Evolutionary conservation across 1,140 invertebrate genomes (phyloP).

Genomic region (Prorops nasuta): DNA sequence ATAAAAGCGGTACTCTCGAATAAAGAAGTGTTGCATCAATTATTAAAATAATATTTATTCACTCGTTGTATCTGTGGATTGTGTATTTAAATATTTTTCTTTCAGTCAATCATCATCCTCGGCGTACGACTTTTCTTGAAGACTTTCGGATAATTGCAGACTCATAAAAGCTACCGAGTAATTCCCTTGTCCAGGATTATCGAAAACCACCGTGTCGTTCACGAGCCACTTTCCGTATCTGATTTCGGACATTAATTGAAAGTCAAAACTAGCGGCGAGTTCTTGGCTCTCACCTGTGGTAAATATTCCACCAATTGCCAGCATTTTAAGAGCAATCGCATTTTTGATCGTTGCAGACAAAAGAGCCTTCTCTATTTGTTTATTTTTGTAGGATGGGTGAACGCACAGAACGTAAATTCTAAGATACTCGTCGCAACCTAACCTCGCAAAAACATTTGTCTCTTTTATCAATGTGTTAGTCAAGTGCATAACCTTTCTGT

Average conservation of each 20-base stretch:
- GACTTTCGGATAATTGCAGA: no score
- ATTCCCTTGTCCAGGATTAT: slow-evolving; percentile 60
- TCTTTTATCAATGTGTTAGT: slow-evolving; percentile 39
- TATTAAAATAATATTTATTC: no score
- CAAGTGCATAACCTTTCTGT: slow-evolving; percentile 45
- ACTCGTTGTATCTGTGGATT: no score
- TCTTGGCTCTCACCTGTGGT: slow-evolving; percentile 53
- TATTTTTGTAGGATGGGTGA: slow-evolving; percentile 45
- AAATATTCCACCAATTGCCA: slow-evolving; percentile 59
- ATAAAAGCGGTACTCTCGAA: no score
- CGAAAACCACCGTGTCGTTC: slow-evolving; percentile 58
- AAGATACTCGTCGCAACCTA: slow-evolving; percentile 39
- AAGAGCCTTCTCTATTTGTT: slow-evolving; percentile 51
- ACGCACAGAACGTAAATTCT: slow-evolving; percentile 47
- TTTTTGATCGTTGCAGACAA: slow-evolving; percentile 51
- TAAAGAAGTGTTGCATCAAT: no score
- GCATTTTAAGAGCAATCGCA: slow-evolving; percentile 52
- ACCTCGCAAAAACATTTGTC: slow-evolving; percentile 42
- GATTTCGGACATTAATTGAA: slow-evolving; percentile 56
- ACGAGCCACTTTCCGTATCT: slow-evolving; percentile 60
- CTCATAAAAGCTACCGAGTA: slow-evolving; percentile 63
- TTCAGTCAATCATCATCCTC: no score
- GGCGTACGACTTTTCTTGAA: no score
- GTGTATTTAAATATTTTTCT: no score
- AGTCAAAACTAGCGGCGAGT: slow-evolving; percentile 53